Percentiles rank a stretch among this genome's conserved stretches.
phyloP scores from a whole-genome alignment of 2,113 vertebrate species.

The Ceratotherium simum region DNA sequence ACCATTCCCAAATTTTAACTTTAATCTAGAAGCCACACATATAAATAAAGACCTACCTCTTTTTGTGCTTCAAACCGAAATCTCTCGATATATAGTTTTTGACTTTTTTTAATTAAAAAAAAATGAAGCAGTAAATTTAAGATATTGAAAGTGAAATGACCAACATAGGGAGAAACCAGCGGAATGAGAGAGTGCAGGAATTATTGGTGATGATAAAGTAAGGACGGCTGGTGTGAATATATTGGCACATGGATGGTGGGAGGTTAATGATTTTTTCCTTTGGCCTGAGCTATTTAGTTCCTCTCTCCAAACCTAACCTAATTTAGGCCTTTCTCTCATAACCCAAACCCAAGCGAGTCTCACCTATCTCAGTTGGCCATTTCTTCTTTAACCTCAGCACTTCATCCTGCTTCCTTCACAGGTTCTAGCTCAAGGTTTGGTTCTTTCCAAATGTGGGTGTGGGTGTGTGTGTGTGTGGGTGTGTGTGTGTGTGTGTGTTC shows the following conservation, averaged over 20 bases:
- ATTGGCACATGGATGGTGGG: not conserved
- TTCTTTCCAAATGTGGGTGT: not conserved
- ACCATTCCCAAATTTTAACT: not conserved
- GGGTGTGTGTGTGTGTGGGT: no score
- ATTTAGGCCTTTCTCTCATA: not conserved
- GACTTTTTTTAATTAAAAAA: not conserved
- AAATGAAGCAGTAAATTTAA: not conserved
- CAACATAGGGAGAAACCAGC: not conserved
- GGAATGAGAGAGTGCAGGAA: not conserved
- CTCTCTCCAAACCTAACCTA: not conserved
- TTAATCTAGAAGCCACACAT: not conserved
- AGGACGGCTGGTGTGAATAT: not conserved
- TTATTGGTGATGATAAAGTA: not conserved
- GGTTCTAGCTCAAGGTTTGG: not conserved
- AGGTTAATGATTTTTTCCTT: not conserved
- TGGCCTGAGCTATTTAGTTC: not conserved
- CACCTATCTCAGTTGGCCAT: not conserved
- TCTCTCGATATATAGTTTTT: not conserved
- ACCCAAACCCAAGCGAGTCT: not conserved
- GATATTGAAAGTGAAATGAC: not conserved
- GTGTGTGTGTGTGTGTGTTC: not conserved
- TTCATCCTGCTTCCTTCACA: not conserved
- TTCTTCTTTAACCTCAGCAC: not conserved
- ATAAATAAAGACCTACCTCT: not conserved
- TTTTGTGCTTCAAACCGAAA: not conserved